Base-by-base conservation (phyloP, 1,140 invertebrate species). In the Drosophila littoralis region DNA sequence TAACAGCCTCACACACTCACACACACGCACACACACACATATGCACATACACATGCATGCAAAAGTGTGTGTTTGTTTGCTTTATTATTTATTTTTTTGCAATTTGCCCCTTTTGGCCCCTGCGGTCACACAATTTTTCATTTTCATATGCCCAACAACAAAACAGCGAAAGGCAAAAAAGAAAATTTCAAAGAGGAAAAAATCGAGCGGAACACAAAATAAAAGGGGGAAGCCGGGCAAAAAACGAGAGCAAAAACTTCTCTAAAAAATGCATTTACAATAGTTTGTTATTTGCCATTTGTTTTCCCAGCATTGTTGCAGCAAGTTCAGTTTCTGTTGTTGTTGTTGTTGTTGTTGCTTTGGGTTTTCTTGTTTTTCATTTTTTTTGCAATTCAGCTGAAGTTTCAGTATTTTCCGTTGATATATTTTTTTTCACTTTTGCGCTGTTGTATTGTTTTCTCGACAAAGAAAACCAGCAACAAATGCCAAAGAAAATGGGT, bases 101-200 rank as follows among this genome's bases (percentile, higher is more conserved):
- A 80, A 77, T 83, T 83, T 83, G 75, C 76, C 65, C 63, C 65
- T 74, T 80, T 50, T 75, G 70, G 78, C 78, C 81, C 81, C 82
- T 85, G 82, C 82, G 82, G 82, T 81, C 75, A 85, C 78, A 81
- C 70, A 81, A 85, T 85, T 85, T 85, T 85, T 86, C 78, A 85
- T 85, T 85, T 86, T 85, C 82, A 81, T 86, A 76, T 79, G 59
- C 64, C 71, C 59, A 70, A 48, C 74, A 80, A 80, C 80, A 84
- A 55, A 58, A 79, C 12, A 15, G 59, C 22, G 64, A 65, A 42
- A 43, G 65, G 48, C 57, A 75, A 77, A 40, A 35, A 36, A 40
- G 17, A 43, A 17, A 7, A 35, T 8, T 10, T 32, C 38, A 5
- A 38, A 54, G 54, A 17, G n/a, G n/a, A 68, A 36, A 42, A 55